These are phyloP conservation scores for Hylyphantes graminicola DNA, from an alignment of 1,140 invertebrate genomes.

Conservation along the genomic window DNA sequence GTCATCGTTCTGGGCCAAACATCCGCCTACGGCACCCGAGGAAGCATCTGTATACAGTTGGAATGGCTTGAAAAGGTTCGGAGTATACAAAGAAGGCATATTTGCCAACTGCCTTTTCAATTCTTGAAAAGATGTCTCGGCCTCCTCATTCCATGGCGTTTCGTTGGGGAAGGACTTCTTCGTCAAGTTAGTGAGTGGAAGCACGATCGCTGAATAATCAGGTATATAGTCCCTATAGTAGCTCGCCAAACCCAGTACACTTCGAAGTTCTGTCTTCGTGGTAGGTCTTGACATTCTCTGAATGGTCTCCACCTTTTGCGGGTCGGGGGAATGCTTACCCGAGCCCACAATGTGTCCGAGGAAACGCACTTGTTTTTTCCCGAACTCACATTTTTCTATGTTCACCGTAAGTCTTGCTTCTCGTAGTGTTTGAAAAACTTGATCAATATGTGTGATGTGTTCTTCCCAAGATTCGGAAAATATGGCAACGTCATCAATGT, in stretches of 20 bases:
- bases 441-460: not conserved
- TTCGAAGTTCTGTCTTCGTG: not conserved
- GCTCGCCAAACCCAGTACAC: not conserved
- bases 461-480: not conserved
- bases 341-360: not conserved
- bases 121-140: not conserved
- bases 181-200: not conserved
- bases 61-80: not conserved
- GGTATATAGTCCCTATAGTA: not conserved
- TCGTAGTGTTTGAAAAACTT: not conserved
- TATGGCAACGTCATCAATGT: conserved; percentile 1
- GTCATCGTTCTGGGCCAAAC: not conserved
- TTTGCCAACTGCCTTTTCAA: not conserved
- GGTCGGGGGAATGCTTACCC: not conserved
- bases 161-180: not conserved
- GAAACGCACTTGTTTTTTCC: conserved; percentile 1
- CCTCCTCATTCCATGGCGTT: not conserved
- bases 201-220: not conserved
- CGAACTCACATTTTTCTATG: conserved; percentile 8
- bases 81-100: not conserved
- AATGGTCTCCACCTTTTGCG: not conserved
- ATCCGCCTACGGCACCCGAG: not conserved
- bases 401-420: not conserved
- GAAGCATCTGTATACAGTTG: not conserved
- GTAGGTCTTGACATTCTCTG: not conserved